These are phyloP conservation scores for Hololepta plana DNA, from an alignment of 2,888 invertebrate genomes.

Conservation along the genomic window DNA sequence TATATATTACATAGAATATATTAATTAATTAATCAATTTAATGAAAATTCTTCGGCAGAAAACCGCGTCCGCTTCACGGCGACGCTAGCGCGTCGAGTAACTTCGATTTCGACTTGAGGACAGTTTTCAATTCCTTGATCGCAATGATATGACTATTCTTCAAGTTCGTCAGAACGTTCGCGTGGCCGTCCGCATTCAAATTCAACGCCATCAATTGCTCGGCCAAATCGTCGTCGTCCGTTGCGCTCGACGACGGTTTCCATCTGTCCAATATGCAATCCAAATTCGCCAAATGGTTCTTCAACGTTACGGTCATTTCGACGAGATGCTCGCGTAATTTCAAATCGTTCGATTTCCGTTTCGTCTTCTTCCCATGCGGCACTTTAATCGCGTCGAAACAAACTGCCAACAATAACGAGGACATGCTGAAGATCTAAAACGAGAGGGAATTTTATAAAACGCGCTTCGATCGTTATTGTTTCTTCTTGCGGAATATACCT, in stretches of 20 bases:
- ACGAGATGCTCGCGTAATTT: constrained; percentile 28
- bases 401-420: constrained; percentile 35
- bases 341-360: constrained; percentile 32
- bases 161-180: constrained; percentile 29
- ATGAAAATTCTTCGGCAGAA: too few relatives aligned
- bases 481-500: too few relatives aligned
- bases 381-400: constrained; percentile 34
- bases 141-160: constrained; percentile 31
- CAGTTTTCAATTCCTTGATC: constrained; percentile 31
- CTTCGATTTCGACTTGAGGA: constrained; percentile 36
- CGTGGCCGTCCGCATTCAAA: constrained; percentile 23
- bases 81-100: constrained; percentile 23
- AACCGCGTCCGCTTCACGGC: too few relatives aligned
- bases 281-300: constrained; percentile 22
- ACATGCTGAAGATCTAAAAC: constrained; percentile 38
- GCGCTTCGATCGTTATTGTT: too few relatives aligned
- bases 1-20: too few relatives aligned
- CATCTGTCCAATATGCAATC: constrained; percentile 29
- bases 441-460: too few relatives aligned
- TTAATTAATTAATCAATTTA: too few relatives aligned
- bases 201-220: constrained; percentile 26
- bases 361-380: constrained; percentile 34
- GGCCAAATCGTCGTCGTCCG: constrained; percentile 23
- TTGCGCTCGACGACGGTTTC: too few relatives aligned
- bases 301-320: constrained; percentile 14